Conservation (phyloP, 2,888 invertebrate species). For the Monopis laevigella region DNA sequence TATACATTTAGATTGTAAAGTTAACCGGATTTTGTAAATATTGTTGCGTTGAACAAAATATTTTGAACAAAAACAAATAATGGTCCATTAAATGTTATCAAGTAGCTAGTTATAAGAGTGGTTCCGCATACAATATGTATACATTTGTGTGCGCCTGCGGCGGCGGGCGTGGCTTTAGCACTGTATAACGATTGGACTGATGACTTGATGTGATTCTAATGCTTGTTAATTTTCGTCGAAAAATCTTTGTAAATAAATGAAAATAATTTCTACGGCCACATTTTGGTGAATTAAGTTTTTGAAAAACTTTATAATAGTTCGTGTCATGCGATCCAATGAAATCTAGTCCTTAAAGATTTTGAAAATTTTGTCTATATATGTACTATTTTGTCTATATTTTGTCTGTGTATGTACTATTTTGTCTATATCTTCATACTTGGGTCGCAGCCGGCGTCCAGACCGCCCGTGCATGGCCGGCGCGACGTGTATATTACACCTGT, state of each 20-base stretch:
- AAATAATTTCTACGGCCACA: slow-evolving; percentile 34
- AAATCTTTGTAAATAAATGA: slow-evolving; percentile 46
- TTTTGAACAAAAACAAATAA: slow-evolving; percentile 43
- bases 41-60: slow-evolving; percentile 42
- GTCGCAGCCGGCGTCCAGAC: too few species aligned
- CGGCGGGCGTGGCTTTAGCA: slow-evolving; percentile 43
- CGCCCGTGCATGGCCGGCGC: background rate
- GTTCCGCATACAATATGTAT: slow-evolving; percentile 38
- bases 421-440: too few species aligned
- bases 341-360: slow-evolving; percentile 51
- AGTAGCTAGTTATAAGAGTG: slow-evolving; percentile 35
- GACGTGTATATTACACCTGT: slow-evolving; percentile 13
- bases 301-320: slow-evolving; percentile 21
- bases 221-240: slow-evolving; percentile 12
- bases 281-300: slow-evolving; percentile 20
- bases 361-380: slow-evolving; percentile 18
- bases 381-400: slow-evolving; percentile 5
- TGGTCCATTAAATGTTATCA: slow-evolving; percentile 60
- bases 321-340: slow-evolving; percentile 37
- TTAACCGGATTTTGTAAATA: slow-evolving; percentile 17
- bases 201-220: slow-evolving; percentile 23
- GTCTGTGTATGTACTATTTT: background rate
- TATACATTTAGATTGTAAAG: background rate
- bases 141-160: slow-evolving; percentile 29
- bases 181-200: slow-evolving; percentile 34